phyloP scores from a whole-genome alignment of 92 coral and sea anemone species.

The Nematostella vectensis region DNA sequence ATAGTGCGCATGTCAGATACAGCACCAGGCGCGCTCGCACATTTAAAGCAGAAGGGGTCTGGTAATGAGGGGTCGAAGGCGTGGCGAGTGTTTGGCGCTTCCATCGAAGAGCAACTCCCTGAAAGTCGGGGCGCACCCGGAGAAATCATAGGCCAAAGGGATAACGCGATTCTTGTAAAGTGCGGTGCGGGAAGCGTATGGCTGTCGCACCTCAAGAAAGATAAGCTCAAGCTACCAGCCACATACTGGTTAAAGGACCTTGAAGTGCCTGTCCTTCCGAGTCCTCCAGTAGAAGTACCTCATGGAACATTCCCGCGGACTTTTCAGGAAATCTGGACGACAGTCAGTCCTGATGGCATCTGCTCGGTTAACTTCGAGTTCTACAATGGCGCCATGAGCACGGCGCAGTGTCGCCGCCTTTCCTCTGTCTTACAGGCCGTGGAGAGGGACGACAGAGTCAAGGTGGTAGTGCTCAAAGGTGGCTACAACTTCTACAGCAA shows the following conservation, averaged over 20 bases:
- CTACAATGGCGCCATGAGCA: slow-evolving; percentile 75
- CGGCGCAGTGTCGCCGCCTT: slow-evolving; percentile 57
- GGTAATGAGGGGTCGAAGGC: slow-evolving; percentile 37
- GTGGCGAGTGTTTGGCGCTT: slow-evolving; percentile 64
- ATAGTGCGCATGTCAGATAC: slow-evolving; percentile 78
- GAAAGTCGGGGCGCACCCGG: slow-evolving; percentile 39
- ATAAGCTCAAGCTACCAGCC: slow-evolving; percentile 67
- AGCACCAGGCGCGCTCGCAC: slow-evolving; percentile 59
- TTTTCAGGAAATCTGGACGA: slow-evolving; percentile 64
- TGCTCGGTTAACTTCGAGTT: slow-evolving; percentile 60
- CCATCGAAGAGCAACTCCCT: slow-evolving; percentile 38
- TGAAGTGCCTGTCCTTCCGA: slow-evolving; percentile 9
- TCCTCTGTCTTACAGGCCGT: slow-evolving; percentile 16
- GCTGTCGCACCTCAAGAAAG: slow-evolving; percentile 59
- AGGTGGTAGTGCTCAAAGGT: slow-evolving; percentile 61
- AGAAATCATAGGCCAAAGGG: slow-evolving; percentile 49
- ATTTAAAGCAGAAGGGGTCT: slow-evolving; percentile 2
- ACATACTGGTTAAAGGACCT: slow-evolving; percentile 36
- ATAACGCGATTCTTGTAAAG: slow-evolving; percentile 54
- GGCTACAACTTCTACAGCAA: slow-evolving; percentile 66
- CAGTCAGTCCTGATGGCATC: slow-evolving; percentile 55
- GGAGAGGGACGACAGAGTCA: slow-evolving; percentile 40
- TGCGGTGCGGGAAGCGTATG: slow-evolving; percentile 59
- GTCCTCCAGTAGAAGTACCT: slow-evolving; percentile 15
- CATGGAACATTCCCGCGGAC: slow-evolving; percentile 31